Percentiles rank a stretch among this genome's conserved stretches.
phyloP scores from a whole-genome alignment of 2,888 invertebrate genomes.

The Eupithecia abbreviata region DNA sequence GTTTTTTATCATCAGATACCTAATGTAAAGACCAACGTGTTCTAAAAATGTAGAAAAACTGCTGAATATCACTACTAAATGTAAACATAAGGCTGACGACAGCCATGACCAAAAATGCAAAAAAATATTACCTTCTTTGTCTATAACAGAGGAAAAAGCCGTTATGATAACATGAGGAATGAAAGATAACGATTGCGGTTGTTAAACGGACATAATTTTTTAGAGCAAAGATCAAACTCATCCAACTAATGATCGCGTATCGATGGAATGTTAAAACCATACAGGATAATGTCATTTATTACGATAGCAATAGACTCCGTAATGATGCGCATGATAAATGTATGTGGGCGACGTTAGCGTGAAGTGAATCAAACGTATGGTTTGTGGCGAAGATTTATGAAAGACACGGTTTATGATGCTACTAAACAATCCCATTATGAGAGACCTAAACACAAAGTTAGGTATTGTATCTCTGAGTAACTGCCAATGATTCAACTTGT shows the following conservation, averaged over 20 bases:
- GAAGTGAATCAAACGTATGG: constrained; percentile 36
- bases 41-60: too few species aligned
- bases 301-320: constrained; percentile 19
- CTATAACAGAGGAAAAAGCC: neutral
- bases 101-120: too few species aligned
- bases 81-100: too few species aligned
- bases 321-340: constrained; percentile 30
- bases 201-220: neutral
- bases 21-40: too few species aligned
- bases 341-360: constrained; percentile 37
- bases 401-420: constrained; percentile 13
- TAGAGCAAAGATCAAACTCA: constrained; percentile 15
- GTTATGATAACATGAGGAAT: neutral
- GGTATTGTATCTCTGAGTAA: constrained; percentile 12
- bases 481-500: constrained; percentile 22
- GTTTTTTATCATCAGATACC: too few species aligned
- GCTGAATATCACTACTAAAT: too few species aligned
- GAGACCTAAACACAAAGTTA: neutral
- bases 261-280: constrained; percentile 18
- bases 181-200: neutral
- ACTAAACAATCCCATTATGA: constrained; percentile 7
- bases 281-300: constrained; percentile 23
- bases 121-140: neutral
- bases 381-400: constrained; percentile 24
- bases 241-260: constrained; percentile 20